Evolutionary conservation across 2,888 invertebrate species (phyloP).

Genomic region (Brassicogethes aeneus): DNA sequence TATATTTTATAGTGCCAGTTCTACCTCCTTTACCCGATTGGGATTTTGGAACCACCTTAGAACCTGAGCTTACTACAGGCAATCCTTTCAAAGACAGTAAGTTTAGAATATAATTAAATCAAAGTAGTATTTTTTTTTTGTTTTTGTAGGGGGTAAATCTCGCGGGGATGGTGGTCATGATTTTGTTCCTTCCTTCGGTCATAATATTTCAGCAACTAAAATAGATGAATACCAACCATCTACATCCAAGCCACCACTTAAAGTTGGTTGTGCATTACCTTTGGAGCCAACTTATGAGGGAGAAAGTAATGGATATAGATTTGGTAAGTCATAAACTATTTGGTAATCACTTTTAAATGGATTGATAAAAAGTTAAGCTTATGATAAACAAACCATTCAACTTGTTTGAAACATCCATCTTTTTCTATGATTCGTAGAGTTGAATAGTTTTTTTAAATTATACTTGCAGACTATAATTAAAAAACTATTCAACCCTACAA

Average conservation of each 20-base stretch:
- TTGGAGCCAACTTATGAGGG: conserved; percentile 44
- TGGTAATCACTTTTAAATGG: too few relatives aligned
- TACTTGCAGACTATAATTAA: too few relatives aligned
- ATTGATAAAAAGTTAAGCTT: too few relatives aligned
- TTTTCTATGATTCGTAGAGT: too few relatives aligned
- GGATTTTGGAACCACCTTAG: conserved; percentile 16
- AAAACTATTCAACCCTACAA: too few relatives aligned
- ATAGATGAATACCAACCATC: conserved; percentile 12
- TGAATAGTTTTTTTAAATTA: too few relatives aligned
- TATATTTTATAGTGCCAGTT: conserved; percentile 32
- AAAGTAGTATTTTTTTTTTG: background rate
- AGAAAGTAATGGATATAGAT: conserved; percentile 40
- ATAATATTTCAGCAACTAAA: conserved; percentile 3
- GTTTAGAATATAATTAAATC: conserved; percentile 3
- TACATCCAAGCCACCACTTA: conserved; percentile 33
- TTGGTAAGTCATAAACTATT: conserved; percentile 49
- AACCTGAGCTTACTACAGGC: conserved; percentile 15
- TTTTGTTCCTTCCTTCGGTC: conserved; percentile 1
- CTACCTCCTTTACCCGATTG: conserved; percentile 27
- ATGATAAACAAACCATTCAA: too few relatives aligned
- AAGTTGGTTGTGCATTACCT: conserved; percentile 44
- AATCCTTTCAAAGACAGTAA: conserved; percentile 15
- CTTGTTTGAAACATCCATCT: too few relatives aligned
- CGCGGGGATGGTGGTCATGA: conserved; percentile 33
- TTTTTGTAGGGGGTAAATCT: conserved; percentile 1